phyloP scores from a whole-genome alignment of 2,113 vertebrate genomes.

The Trichechus manatus region DNA sequence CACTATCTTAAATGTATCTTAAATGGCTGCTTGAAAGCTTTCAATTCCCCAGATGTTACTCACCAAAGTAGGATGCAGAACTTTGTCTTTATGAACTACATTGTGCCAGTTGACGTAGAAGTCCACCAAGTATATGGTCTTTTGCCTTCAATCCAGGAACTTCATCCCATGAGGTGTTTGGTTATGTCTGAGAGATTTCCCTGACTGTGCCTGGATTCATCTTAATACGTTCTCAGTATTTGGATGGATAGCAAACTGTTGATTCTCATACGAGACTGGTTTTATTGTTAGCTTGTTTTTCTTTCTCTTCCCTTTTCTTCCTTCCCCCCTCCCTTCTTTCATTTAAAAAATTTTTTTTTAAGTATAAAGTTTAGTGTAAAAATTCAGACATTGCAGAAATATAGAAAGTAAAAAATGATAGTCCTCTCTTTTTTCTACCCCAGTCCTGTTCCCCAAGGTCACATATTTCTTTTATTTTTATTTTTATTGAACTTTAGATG shows the following conservation, averaged over 20 bases:
- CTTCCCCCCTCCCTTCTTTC: background rate
- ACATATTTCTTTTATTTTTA: too few relatives aligned
- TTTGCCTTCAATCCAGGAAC: too few relatives aligned
- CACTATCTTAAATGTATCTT: too few relatives aligned
- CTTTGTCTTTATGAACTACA: too few relatives aligned
- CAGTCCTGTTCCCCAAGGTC: background rate
- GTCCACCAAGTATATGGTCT: too few relatives aligned
- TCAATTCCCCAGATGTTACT: too few relatives aligned
- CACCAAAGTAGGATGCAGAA: too few relatives aligned
- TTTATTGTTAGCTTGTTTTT: background rate
- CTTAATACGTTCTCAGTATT: constrained; percentile 5
- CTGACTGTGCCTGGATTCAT: background rate
- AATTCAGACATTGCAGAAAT: background rate
- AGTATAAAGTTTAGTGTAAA: background rate
- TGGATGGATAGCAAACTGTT: background rate
- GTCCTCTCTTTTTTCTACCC: background rate
- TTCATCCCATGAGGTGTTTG: too few relatives aligned
- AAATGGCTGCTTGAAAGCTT: too few relatives aligned
- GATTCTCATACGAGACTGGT: background rate
- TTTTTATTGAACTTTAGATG: too few relatives aligned
- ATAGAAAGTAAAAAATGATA: background rate
- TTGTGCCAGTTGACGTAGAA: too few relatives aligned
- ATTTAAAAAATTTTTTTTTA: constrained; percentile 31
- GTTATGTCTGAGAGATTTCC: too few relatives aligned
- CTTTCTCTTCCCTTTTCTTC: background rate